Percentiles rank a stretch among this genome's conserved stretches.
phyloP scores from a whole-genome alignment of 30 jellyfish, hydroid and myxozoan species.

The Mastigias papua region DNA sequence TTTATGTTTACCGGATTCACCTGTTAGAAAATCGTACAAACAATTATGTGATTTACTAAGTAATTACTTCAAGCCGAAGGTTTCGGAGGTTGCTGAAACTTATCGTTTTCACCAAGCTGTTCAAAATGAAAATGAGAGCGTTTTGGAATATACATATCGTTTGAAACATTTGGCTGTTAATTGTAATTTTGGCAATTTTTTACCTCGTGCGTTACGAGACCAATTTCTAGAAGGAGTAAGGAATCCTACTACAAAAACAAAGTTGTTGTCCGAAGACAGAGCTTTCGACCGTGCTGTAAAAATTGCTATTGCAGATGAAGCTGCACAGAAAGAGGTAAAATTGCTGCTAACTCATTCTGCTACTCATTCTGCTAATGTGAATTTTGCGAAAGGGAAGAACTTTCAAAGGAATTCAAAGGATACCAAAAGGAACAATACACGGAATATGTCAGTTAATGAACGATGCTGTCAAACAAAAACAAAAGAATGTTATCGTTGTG shows the following conservation, averaged over 20 bases:
- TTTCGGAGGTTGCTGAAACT: not conserved
- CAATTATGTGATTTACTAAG: constrained; percentile 30
- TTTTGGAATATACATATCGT: constrained; percentile 28
- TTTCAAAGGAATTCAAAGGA: too few species aligned
- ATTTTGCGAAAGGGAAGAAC: too few species aligned
- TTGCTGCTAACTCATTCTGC: constrained; percentile 22
- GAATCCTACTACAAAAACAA: constrained; percentile 50
- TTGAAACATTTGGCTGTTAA: constrained; percentile 33
- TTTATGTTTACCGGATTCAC: constrained; percentile 33
- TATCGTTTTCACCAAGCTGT: constrained; percentile 43
- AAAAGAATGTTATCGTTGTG: constrained; percentile 42
- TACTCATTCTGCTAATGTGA: constrained; percentile 44
- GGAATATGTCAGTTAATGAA: too few species aligned
- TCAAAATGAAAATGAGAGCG: constrained; percentile 50
- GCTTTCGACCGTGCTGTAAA: constrained; percentile 54
- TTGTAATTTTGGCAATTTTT: constrained; percentile 22
- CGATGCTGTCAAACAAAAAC: constrained; percentile 37
- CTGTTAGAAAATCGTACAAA: constrained; percentile 37
- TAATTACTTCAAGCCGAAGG: constrained; percentile 6
- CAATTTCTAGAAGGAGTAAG: constrained; percentile 30
- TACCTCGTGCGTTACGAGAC: constrained; percentile 38
- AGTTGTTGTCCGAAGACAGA: constrained; percentile 54
- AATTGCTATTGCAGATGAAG: constrained; percentile 41
- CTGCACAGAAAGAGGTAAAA: constrained; percentile 34
- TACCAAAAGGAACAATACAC: too few species aligned